Evolutionary conservation across 1,140 invertebrate species (phyloP).

Genomic region (Cylas formicarius): DNA sequence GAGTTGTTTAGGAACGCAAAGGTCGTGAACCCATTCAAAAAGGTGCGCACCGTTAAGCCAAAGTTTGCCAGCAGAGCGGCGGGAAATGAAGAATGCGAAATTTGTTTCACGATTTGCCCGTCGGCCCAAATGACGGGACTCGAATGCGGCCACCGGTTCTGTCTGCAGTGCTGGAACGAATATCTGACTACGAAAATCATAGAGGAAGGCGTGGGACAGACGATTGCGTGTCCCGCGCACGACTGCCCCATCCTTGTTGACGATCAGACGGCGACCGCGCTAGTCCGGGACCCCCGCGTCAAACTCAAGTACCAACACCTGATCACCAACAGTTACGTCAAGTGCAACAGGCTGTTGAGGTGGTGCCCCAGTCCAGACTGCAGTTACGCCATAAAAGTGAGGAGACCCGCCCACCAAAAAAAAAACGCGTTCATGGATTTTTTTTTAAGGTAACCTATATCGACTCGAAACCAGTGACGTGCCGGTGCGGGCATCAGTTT

Average conservation of each 20-base stretch:
- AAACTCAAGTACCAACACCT: slow-evolving; percentile 65
- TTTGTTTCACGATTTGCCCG: slow-evolving; percentile 67
- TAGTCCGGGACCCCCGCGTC: slow-evolving; percentile 57
- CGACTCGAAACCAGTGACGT: slow-evolving; percentile 58
- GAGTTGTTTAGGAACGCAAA: slow-evolving; percentile 57
- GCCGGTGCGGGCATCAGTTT: slow-evolving; percentile 58
- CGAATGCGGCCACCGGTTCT: slow-evolving; percentile 66
- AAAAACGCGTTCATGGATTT: not conserved
- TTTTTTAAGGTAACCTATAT: slow-evolving; percentile 44
- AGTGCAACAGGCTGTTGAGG: slow-evolving; percentile 62
- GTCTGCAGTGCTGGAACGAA: slow-evolving; percentile 59
- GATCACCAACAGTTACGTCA: slow-evolving; percentile 71
- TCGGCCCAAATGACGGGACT: slow-evolving; percentile 56
- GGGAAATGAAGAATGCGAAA: slow-evolving; percentile 80
- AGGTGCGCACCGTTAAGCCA: slow-evolving; percentile 31
- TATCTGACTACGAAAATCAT: slow-evolving; percentile 68
- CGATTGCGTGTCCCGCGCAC: slow-evolving; percentile 59
- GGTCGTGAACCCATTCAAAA: slow-evolving; percentile 56
- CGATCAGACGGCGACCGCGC: slow-evolving; percentile 60
- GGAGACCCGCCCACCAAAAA: slow-evolving; percentile 1
- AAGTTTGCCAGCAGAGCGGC: slow-evolving; percentile 28
- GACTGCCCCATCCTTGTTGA: slow-evolving; percentile 56
- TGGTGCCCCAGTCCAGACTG: slow-evolving; percentile 72
- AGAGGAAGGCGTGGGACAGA: slow-evolving; percentile 61
- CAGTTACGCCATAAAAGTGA: slow-evolving; percentile 59